Evolutionary conservation across 2,113 vertebrate species (phyloP).

Genomic region (Malurus cyaneus): DNA sequence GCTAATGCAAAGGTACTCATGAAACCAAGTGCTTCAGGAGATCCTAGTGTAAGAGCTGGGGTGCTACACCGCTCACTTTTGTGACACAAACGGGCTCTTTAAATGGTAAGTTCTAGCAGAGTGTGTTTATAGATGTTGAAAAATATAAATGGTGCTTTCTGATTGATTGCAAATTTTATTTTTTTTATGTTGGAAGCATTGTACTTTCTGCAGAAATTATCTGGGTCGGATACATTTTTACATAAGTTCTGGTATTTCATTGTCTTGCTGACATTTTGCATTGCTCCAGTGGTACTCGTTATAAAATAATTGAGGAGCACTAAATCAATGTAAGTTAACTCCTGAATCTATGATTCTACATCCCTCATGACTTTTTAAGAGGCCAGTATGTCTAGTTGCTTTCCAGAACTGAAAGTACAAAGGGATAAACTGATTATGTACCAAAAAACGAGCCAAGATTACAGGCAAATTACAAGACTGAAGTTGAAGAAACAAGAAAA

Average conservation of each 20-base stretch:
- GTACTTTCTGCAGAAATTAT: background rate
- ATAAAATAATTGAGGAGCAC: constrained; percentile 13
- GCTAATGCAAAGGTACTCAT: constrained; percentile 2
- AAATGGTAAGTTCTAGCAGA: background rate
- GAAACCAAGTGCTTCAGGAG: background rate
- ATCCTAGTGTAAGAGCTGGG: background rate
- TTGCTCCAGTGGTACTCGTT: background rate
- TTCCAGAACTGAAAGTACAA: background rate
- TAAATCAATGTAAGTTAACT: constrained; percentile 3
- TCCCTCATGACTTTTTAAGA: background rate
- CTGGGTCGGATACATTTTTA: background rate
- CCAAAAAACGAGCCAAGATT: background rate
- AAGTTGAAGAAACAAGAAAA: background rate
- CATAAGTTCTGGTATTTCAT: background rate
- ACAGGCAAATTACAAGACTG: background rate
- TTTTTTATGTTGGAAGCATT: background rate
- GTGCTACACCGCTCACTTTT: background rate
- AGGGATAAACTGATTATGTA: background rate
- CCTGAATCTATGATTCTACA: background rate
- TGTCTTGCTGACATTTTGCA: constrained; percentile 5
- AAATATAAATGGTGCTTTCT: background rate
- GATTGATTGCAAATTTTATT: background rate
- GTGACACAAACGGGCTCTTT: background rate
- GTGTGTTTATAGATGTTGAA: background rate
- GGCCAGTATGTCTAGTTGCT: background rate